Evolutionary conservation across 2,797 vertebrate species (phyloP), one percentile per base, ranked within the genome.

Genomic region (Acomys russatus): DNA sequence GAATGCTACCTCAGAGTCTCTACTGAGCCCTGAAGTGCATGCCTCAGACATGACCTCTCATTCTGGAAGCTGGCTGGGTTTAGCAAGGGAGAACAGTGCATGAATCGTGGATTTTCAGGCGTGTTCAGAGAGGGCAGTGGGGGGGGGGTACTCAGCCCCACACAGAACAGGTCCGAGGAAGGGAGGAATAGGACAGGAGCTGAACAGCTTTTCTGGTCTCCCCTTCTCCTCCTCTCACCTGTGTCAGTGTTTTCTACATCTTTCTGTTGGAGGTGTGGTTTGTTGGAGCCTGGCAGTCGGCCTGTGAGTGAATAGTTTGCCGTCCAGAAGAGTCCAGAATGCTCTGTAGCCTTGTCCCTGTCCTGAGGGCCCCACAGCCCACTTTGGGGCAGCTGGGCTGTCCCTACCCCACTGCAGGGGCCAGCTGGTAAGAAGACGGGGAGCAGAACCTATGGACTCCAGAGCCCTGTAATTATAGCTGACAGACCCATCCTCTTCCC

Each of bases 391-490:
- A 51, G 59, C 83, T 77, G 1, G 33, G 63, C 78, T 82, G 82
- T 35, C 23, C 30, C 44, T 0, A 0, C 59, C 61, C 88, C 0
- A 4, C 78, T 6, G 30, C 68, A 59, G 51, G 83, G 90, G 11
- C 68, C 94, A 95, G 95, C 92, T 97, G 96, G 88, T 63, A 88
- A 17, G 88, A 66, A 90, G 82, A 70, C 63, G 71, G 9, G 64
- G 35, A 74, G 74, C 30, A 33, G 79, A 76, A 94, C 85, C 79
- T 61, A 71, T 28, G 23, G 74, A 7, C 86, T 92, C 83, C 44
- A 38, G 70, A 70, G 83, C 83, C 73, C 78, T 79, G 7, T 96
- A 97, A 97, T 97, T 97, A 97, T 6, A 95, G 94, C 63, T 1
- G 11, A 73, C 73, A 92, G 93, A 82, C 10, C 14, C 6, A 2